Evolutionary conservation across 2,888 invertebrate species (phyloP).

Genomic region (Volucella inflata): DNA sequence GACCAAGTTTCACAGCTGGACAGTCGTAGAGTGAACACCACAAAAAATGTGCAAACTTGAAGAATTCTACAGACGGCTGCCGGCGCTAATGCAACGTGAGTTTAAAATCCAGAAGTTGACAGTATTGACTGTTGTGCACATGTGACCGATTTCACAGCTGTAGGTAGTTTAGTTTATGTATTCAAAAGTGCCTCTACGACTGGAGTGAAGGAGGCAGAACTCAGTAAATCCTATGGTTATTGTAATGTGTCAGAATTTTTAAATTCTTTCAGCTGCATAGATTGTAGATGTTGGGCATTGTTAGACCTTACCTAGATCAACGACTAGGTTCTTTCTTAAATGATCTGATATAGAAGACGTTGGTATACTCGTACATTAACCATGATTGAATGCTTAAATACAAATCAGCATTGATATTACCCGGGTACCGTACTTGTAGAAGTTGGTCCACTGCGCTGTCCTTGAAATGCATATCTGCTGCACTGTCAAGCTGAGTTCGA

Average conservation of each 20-base stretch:
- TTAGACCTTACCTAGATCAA: too few species aligned
- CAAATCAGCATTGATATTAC: too few species aligned
- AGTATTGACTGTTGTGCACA: background rate
- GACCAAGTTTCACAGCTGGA: conserved; percentile 65
- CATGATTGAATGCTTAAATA: too few species aligned
- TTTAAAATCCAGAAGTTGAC: conserved; percentile 25
- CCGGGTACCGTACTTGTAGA: too few species aligned
- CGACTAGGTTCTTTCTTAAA: too few species aligned
- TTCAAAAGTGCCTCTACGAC: background rate
- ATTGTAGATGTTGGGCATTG: too few species aligned
- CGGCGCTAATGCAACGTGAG: conserved; percentile 20
- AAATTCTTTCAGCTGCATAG: too few species aligned
- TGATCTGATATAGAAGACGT: too few species aligned
- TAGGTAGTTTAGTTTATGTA: background rate
- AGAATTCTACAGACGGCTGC: conserved; percentile 7
- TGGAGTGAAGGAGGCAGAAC: background rate
- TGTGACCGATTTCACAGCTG: background rate
- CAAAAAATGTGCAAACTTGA: conserved; percentile 43
- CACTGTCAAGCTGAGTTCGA: too few species aligned
- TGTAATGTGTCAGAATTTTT: conserved; percentile 23
- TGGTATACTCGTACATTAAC: too few species aligned
- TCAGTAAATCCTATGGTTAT: conserved; percentile 29
- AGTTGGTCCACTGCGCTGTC: too few species aligned
- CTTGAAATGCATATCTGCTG: too few species aligned
- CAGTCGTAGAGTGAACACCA: background rate